A percentile compares a stretch with the other conserved stretches of the same genome.
Conservation (phyloP, 2,113 vertebrate species). For the Bucco capensis region DNA sequence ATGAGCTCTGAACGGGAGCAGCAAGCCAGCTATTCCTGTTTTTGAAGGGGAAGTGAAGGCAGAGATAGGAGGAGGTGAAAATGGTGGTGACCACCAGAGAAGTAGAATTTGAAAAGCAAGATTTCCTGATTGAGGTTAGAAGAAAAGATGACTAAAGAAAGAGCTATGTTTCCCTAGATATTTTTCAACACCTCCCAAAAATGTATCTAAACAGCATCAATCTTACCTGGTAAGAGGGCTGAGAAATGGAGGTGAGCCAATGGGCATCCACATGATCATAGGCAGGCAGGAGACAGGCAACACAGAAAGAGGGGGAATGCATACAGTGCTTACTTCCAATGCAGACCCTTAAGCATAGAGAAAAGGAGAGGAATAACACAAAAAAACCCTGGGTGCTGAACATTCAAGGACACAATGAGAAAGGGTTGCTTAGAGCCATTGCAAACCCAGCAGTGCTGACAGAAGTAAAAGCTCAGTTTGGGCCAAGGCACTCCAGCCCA, state of each 20-base stretch:
- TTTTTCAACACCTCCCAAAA: not conserved
- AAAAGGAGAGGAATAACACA: not conserved
- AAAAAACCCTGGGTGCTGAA: not conserved
- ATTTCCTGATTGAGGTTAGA: not conserved
- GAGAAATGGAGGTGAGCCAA: constrained; percentile 20
- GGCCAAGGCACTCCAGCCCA: not conserved
- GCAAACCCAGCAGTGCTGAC: not conserved
- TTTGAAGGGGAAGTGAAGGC: constrained; percentile 23
- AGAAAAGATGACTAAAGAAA: not conserved
- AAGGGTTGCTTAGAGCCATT: not conserved
- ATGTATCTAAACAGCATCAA: not conserved
- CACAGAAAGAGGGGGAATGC: not conserved
- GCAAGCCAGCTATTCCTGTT: constrained; percentile 36
- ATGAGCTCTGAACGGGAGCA: not conserved
- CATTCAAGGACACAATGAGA: not conserved
- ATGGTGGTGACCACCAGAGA: not conserved
- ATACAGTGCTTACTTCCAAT: not conserved
- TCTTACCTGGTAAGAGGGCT: not conserved
- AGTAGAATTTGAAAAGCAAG: constrained; percentile 18
- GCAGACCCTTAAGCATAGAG: not conserved
- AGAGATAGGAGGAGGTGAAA: not conserved
- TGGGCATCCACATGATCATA: not conserved
- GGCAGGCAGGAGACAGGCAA: not conserved
- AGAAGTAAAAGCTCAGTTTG: not conserved
- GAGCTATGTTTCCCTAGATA: not conserved